Base-by-base conservation (phyloP, 2,113 vertebrate species). In the Camelus bactrianus region DNA sequence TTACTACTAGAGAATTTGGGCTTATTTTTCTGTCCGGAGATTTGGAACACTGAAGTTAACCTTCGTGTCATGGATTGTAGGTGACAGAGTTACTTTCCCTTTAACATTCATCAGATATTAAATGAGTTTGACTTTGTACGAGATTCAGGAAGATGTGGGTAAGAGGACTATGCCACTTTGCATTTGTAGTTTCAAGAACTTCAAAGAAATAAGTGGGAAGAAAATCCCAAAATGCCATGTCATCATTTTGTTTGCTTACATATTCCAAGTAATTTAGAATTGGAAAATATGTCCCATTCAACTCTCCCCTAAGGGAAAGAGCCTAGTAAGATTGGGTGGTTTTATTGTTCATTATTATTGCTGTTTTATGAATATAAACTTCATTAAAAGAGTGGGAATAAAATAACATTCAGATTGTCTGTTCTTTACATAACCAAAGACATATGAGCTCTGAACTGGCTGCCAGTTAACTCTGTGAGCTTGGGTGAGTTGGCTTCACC, bases 341-440 rank as follows among this genome's bases (percentile, higher is more conserved):
- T 96, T 96, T 94, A 85, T 82, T 93, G 1, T 62, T 93, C 54
- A 77, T 95, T 88, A 69, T 79, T 96, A 52, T 62, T 83, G 5
- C 58, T 93, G 48, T 32, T 84, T 88, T 91, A 87, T 52, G 28
- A 91, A 16, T 19, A 65, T 48, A 94, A 90, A 95, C 32, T 93
- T 95, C 54, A 96, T 91, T 94, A 60, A 91, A 91, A 92, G 46
- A 87, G n/a, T 77, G 26, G 8, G 26, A n/a, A 88, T 84, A 94
- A 90, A 91, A 54, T 79, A 93, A 89, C 35, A 56, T 48, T 84
- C 72, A 84, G 60, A 60, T 81, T 38, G 14, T 62, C 38, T 91
- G 20, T 92, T 80, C 19, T 93, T 90, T 88, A 88, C 64, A 35
- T 87, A 95, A 93, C 24, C 52, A 93, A 84, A 72, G 42, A 54